Base-by-base conservation (phyloP, 1,140 invertebrate species). In the Papilio polytes region DNA sequence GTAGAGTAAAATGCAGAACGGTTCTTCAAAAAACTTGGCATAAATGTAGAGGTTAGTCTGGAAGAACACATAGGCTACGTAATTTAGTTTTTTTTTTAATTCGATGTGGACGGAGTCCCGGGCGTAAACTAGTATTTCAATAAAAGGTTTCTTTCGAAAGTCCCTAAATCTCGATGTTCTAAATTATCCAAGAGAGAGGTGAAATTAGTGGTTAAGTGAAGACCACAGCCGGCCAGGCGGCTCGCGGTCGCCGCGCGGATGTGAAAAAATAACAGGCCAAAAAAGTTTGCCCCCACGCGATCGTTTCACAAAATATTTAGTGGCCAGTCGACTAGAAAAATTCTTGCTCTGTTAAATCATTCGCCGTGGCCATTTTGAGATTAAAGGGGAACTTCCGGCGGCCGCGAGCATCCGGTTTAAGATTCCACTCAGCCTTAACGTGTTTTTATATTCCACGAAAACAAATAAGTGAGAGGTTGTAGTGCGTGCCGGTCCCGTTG, bases 321-420 rank as follows among this genome's bases (percentile, higher is more conserved):
- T 89, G 92, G 80, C 78, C 92, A 93, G 88, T 84, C 87, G 89
- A 80, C 87, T 92, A 93, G 92, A 94, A 94, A 94, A 88, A 93
- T 93, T 93, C 91, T 90, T 89, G 80, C 86, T 79, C 85, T 89
- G 87, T 90, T 91, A 86, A 90, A 85, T 86, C 88, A 94, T 94
- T 94, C 83, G 92, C 87, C 86, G 87, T 86, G 91, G 93, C 87
- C 90, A 92, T 92, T 92, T 91, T 87, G 83, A 91, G 90, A 93
- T 92, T 92, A 93, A 93, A 91, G 92, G 90, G 83, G 86, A 86
- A 85, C 90, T 94, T 94, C 91, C 92, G 91, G 92, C 88, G 87
- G 86, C 86, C 88, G 36, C 36, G 85, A 84, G 87, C 89, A 89
- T 94, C 92, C 92, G 92, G 92, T 89, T 59, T 76, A 0, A 76